A percentile compares a stretch with the other conserved stretches of the same genome.
phyloP scores from a whole-genome alignment of 1,140 invertebrate species.

The Diprion similis region DNA sequence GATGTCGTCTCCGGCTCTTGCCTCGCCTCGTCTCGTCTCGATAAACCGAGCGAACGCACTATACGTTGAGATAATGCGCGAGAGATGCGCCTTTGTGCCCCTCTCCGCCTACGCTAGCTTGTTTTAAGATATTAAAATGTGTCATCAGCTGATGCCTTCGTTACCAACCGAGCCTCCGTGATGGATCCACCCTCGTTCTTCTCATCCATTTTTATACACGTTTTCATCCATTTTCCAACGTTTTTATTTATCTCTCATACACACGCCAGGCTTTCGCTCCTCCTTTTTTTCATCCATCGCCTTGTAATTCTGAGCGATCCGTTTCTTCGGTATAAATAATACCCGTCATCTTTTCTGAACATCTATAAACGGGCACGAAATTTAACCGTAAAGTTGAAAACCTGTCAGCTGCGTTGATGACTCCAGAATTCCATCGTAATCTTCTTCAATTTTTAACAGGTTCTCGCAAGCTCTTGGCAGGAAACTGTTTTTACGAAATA shows the following conservation, averaged over 20 bases:
- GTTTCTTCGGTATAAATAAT: not conserved
- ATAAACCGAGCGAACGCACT: not conserved
- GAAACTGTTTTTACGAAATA: too few relatives aligned
- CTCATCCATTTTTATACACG: too few relatives aligned
- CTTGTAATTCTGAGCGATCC: not conserved
- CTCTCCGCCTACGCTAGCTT: constrained; percentile 19
- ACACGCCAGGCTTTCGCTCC: not conserved
- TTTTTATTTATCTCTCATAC: too few relatives aligned
- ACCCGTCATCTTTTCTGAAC: too few relatives aligned
- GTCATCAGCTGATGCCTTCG: constrained; percentile 57
- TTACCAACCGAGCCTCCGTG: constrained; percentile 39
- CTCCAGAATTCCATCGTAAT: too few relatives aligned
- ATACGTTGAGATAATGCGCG: not conserved
- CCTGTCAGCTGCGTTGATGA: too few relatives aligned
- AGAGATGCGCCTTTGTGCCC: not conserved
- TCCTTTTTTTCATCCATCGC: not conserved
- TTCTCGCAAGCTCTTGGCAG: too few relatives aligned
- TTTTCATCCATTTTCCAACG: too few relatives aligned
- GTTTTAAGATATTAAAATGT: constrained; percentile 62
- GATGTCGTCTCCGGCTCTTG: not conserved
- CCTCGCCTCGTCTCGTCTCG: not conserved
- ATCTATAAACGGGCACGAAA: too few relatives aligned
- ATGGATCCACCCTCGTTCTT: constrained; percentile 37
- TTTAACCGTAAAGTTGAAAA: too few relatives aligned
- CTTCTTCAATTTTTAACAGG: too few relatives aligned